A percentile compares a stretch with the other conserved stretches of the same genome.
These are phyloP conservation scores for Epiblema foenella DNA, from an alignment of 2,888 invertebrate species.

Conservation along the genomic window DNA sequence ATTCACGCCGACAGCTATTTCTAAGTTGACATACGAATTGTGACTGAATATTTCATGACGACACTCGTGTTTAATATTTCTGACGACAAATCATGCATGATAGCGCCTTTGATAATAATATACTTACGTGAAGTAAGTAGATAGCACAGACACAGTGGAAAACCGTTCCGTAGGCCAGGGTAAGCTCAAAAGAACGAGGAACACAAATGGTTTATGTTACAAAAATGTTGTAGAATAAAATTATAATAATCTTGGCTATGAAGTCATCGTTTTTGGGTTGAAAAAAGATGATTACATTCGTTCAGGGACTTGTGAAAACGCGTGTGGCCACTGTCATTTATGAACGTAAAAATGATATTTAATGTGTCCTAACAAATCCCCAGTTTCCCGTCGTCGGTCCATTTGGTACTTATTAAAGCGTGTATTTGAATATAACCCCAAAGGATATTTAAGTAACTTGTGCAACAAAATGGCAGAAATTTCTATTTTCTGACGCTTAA, in stretches of 20 bases:
- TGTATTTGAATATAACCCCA: not conserved
- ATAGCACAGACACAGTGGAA: no score
- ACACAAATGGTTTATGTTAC: not conserved
- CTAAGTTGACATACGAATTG: not conserved
- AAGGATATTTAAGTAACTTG: not conserved
- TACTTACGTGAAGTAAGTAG: not conserved
- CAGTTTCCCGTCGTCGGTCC: no score
- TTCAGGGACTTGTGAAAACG: not conserved
- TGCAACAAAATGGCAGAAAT: not conserved
- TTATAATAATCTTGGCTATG: not conserved
- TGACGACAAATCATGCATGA: not conserved
- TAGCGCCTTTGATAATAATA: slow-evolving; percentile 1
- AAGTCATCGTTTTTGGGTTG: not conserved
- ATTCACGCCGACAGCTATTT: not conserved
- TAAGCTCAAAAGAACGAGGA: not conserved
- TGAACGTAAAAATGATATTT: no score
- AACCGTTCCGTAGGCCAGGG: no score
- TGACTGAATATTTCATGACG: not conserved
- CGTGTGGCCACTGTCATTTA: no score
- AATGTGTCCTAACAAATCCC: no score
- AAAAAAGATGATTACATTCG: not conserved
- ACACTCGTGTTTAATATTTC: not conserved
- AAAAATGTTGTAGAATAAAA: not conserved
- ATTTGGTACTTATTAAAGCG: no score
- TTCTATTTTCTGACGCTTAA: not conserved